Evolutionary conservation across 1,140 invertebrate species (phyloP), one percentile per base, ranked within the genome.

Genomic region (Phthorimaea operculella): DNA sequence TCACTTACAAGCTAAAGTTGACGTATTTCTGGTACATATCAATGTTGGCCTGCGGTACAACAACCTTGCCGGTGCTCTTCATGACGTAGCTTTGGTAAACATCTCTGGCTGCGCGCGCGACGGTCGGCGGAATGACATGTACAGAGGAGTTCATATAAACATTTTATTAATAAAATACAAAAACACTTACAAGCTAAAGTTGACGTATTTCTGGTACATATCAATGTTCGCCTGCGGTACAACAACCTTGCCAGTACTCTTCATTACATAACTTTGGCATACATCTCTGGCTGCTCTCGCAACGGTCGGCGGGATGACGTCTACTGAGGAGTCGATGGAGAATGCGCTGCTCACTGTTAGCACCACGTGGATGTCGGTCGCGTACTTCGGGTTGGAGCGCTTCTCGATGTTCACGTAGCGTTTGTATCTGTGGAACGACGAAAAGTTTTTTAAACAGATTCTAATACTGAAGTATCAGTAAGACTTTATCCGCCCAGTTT

Each of bases 11-110:
- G 52, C 57, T 62, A 62, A 78, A 77, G 58, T 83, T 76, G 54
- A 82, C 73, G 70, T 86, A 86, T 66, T 76, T 78, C 36, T 71
- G 69, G 61, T 86, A 86, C 0, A 68, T 47, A 1, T 71, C 66
- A 12, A 82, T n/a, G 4, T 82, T 84, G 16, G 67, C 65, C 0
- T 55, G 16, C 0, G 73, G 60, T 9, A 79, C 69, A 4, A 55
- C 51, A 1, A 76, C 52, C 0, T 68, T 68, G 8, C 84, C 84
- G 5, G 60, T 63, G 47, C 63, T 76, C 17, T 70, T 66, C 49
- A 87, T 77, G 8, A 92, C 85, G 64, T 93, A 94, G 50, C 90
- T 87, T 14, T 88, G 82, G 71, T 94, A 94, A 59, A 93, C 89
- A 62, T 88, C 88, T 52, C 87, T 79, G 63, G 89, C 88, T 10